phyloP scores from a whole-genome alignment of 2,888 invertebrate genomes.

The Lamellibrachia columna region DNA sequence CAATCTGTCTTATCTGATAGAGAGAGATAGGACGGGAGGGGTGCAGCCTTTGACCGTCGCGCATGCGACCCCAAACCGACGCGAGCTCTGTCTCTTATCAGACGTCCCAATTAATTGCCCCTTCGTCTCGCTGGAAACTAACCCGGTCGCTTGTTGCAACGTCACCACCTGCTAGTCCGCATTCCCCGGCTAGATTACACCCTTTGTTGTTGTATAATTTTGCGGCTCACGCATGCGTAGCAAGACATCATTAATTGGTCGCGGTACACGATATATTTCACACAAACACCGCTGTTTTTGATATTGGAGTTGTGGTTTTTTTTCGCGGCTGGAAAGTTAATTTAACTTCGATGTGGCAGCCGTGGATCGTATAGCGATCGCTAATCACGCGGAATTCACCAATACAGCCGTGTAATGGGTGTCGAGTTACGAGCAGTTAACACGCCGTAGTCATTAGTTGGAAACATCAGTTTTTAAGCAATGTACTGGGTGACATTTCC shows the following conservation, averaged over 20 bases:
- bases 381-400: conserved; percentile 16
- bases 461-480: neutral
- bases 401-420: neutral
- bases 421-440: neutral
- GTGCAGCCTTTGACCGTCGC: too few species aligned
- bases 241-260: neutral
- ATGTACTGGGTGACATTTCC: neutral
- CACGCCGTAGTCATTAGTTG: neutral
- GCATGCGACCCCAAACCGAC: too few species aligned
- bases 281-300: neutral
- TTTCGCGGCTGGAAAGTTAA: neutral
- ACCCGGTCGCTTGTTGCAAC: neutral
- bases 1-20: too few species aligned
- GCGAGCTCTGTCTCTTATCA: neutral
- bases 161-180: neutral
- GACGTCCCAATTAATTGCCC: neutral
- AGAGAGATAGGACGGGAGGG: too few species aligned
- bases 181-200: neutral
- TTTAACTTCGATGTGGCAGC: neutral
- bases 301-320: neutral
- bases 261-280: neutral
- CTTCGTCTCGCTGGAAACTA: neutral
- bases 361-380: neutral
- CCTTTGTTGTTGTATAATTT: neutral
- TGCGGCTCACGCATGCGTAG: neutral